Base-by-base conservation (phyloP, 2,113 vertebrate genomes). In the Pardalotus punctatus region DNA sequence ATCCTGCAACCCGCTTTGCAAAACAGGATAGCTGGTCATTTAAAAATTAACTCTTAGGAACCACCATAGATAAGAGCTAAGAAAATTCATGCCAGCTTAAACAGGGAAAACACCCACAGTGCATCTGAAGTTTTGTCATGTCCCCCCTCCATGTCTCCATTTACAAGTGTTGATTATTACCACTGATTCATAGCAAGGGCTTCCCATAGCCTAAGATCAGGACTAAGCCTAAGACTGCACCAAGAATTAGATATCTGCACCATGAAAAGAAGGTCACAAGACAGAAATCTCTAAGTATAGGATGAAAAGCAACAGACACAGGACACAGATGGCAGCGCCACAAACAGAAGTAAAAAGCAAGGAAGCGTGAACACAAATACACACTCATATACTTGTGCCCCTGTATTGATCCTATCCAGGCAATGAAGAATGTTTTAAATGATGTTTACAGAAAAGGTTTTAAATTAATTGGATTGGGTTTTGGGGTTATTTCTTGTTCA, bases 1-100 rank as follows among this genome's bases (percentile, higher is more conserved):
- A 66, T 93, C 96, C 86, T 95, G 42, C 85, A 94, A 93, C 78
- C 57, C 62, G 4, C 21, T 88, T 71, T 96, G 54, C 45, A 70
- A 70, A 81, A 57, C 80, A 18, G 0, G 12, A 66, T 66, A 89
- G 45, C 70, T 54, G 61, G 64, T 60, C 81, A 81, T 66, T 86
- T 90, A 66, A 40, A 96, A 79, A 24, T 90, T 60, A 88, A 88
- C 87, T 96, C 84, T 92, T 79, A 29, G 42, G 11, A 83, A 72
- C n/a, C 7, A 60, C 29, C n/a, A 40, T 1, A 28, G 70, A 48
- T 24, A 19, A 40, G 31, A 78, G 65, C 42, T 42, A 42, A 21
- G 5, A 79, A 81, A 83, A 72, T 12, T 36, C 3, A 5, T 21
- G 56, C 43, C 70, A 74, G 36, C 28, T 71, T 57, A 29, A 53